Base-by-base conservation (phyloP, 2,113 vertebrate genomes). In the Scytalopus superciliaris region DNA sequence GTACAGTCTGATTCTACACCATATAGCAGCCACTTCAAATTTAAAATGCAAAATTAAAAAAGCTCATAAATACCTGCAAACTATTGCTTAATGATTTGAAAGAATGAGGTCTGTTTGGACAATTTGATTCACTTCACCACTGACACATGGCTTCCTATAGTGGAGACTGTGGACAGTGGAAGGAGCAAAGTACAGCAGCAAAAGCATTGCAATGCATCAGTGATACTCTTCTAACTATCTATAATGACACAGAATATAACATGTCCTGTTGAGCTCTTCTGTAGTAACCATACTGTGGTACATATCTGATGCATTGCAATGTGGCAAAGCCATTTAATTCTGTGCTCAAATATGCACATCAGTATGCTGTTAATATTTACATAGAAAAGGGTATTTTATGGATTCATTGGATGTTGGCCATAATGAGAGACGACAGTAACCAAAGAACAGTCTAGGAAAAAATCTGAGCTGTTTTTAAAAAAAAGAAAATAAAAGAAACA, bases 151-250 rank as follows among this genome's bases (percentile, higher is more conserved):
- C 78, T 97, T 97, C 95, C 94, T 96, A 84, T 88, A 95, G 91
- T 76, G 96, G 96, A 94, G 95, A 97, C 94, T 96, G 40, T 97
- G 88, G 96, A 90, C 90, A 97, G 97, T 97, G 95, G 93, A 94
- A 92, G 95, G 94, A 97, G 92, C 97, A 96, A 97, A 94, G 95
- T 93, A 97, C 77, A 98, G 96, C 94, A 98, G 97, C 97, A 92
- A 96, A 97, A 97, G 97, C 97, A 98, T 97, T 97, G 96, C 98
- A 97, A 97, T 97, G 97, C 97, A 98, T 95, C 97, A 97, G 97
- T 97, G 94, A 97, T 85, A 96, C 95, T 91, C 89, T 97, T 96
- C 91, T 93, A 97, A 95, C 95, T 96, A 97, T 88, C 96, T 97
- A 90, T 97, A 97, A 96, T 92, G 93, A 92, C 93, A 96, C 59